Conservation (phyloP, 2,888 invertebrate species). For the Spilosoma lubricipeda region DNA sequence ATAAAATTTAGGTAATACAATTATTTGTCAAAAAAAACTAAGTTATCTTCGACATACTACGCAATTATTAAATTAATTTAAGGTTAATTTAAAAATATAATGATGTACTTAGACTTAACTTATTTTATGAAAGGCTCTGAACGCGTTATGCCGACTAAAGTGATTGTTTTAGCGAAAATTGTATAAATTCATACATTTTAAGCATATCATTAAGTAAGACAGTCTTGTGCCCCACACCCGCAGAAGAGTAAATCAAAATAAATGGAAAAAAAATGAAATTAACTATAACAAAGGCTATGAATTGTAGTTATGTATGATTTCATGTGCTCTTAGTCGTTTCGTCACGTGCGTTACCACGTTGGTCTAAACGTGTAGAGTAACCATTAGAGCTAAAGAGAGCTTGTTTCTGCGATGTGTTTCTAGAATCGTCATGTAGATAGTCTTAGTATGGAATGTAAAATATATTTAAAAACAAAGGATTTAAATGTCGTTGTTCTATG, state of each 20-base stretch:
- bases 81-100: background rate
- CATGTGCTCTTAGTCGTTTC: background rate
- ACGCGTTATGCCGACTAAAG: background rate
- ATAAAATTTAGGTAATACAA: no score
- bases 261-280: background rate
- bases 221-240: background rate
- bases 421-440: constrained; percentile 44
- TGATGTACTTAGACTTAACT: background rate
- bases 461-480: constrained; percentile 54
- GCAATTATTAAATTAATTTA: background rate
- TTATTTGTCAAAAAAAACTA: background rate
- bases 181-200: background rate
- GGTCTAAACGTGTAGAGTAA: constrained; percentile 4
- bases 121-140: background rate
- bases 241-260: background rate
- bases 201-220: background rate
- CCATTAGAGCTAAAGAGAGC: background rate
- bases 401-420: constrained; percentile 49
- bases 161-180: background rate
- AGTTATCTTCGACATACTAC: background rate
- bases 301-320: background rate
- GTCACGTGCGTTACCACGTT: background rate
- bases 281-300: background rate
- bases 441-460: constrained; percentile 28
- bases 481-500: constrained; percentile 76